Percentiles rank a stretch among this genome's conserved stretches.
These are phyloP conservation scores for Trachymyrmex septentrionalis DNA, from an alignment of 1,140 invertebrate genomes.

Conservation along the genomic window DNA sequence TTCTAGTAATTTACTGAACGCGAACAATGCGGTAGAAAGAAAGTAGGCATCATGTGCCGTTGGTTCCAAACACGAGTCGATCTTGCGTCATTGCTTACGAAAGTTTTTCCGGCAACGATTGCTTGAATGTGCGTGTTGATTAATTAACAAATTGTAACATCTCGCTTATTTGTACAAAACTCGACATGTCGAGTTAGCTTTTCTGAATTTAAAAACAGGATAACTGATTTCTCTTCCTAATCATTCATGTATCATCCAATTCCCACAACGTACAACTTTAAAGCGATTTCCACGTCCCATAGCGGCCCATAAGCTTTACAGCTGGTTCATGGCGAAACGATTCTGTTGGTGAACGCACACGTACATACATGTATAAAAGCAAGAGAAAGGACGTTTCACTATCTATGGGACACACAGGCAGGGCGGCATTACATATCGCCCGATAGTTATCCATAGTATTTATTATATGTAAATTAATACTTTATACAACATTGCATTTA, in stretches of 20 bases:
- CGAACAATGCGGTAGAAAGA: too few relatives aligned
- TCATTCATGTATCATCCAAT: neutral
- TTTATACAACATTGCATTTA: neutral
- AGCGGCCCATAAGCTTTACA: neutral
- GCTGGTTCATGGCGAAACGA: constrained; percentile 10
- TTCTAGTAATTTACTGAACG: too few relatives aligned
- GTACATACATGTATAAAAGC: neutral
- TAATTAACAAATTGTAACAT: neutral
- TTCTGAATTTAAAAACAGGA: constrained; percentile 10
- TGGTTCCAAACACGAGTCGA: neutral
- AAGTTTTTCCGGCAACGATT: constrained; percentile 30
- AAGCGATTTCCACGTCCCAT: constrained; percentile 7
- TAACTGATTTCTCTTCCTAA: neutral
- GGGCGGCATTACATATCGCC: neutral
- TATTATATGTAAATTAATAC: neutral
- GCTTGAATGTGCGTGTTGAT: neutral
- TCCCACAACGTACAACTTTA: constrained; percentile 19
- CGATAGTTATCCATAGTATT: neutral
- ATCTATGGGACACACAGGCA: neutral
- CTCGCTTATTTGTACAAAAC: neutral
- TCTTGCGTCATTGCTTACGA: constrained; percentile 27
- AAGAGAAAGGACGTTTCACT: constrained; percentile 10
- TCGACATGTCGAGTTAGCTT: neutral
- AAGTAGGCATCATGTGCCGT: too few relatives aligned
- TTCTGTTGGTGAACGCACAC: neutral